Conservation (phyloP, 37 sponge, comb jelly and placozoan genomes). For the Halichondria panicea region DNA sequence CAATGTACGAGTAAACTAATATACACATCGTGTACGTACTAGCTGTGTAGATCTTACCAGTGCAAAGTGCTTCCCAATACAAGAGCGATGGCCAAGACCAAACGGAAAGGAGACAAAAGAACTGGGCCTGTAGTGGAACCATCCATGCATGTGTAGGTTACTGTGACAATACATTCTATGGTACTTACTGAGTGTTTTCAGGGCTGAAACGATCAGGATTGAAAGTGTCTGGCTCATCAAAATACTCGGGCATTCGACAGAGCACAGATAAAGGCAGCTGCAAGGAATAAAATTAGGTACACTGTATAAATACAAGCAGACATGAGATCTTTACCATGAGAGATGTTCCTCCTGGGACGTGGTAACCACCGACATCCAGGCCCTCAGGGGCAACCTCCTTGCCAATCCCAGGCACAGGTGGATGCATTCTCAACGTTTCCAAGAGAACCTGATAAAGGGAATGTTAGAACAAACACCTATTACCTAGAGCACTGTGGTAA, state of each 20-base stretch:
- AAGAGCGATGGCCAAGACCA: too few species aligned
- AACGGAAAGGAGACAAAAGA: conserved; percentile 32
- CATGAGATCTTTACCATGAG: neutral
- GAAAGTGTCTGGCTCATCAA: conserved; percentile 5
- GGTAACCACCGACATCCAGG: neutral
- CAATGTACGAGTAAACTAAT: too few species aligned
- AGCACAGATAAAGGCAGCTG: too few species aligned
- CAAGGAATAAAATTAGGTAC: neutral
- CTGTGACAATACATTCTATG: neutral
- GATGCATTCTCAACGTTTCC: conserved; percentile 22
- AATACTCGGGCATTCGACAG: too few species aligned
- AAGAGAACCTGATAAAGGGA: conserved; percentile 27
- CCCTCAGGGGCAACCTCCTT: conserved; percentile 10
- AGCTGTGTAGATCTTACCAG: neutral
- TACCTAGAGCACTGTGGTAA: neutral
- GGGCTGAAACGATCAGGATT: conserved; percentile 21
- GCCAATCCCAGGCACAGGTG: neutral
- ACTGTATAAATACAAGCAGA: neutral
- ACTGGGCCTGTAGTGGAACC: conserved; percentile 11
- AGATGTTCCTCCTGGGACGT: neutral
- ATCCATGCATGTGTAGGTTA: neutral
- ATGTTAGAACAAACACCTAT: neutral
- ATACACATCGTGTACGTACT: neutral
- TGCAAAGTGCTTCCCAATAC: too few species aligned
- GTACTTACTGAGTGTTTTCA: conserved; percentile 9